phyloP scores from a whole-genome alignment of 2,797 vertebrate genomes.

The Hozukius guyotensis region DNA sequence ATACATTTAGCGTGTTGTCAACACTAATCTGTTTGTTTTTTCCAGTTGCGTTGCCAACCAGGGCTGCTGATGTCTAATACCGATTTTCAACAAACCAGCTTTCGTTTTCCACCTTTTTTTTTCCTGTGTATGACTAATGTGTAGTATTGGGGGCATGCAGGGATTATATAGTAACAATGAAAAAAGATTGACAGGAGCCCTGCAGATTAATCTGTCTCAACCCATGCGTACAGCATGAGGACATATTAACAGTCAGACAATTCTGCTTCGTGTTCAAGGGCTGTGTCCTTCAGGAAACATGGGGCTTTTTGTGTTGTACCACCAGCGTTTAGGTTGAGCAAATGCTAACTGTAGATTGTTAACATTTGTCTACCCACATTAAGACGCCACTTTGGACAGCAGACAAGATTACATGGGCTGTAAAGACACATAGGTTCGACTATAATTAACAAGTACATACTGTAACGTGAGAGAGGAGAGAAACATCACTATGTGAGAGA shows the following conservation, averaged over 20 bases:
- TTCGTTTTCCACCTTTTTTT: neutral
- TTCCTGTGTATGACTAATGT: slow-evolving; percentile 10
- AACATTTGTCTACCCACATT: slow-evolving; percentile 21
- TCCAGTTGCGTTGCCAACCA: neutral
- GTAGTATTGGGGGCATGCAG: slow-evolving; percentile 12
- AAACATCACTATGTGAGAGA: slow-evolving; percentile 10
- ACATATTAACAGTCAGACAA: slow-evolving; percentile 21
- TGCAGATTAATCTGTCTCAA: slow-evolving; percentile 40
- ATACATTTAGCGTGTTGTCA: neutral
- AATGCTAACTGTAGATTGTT: slow-evolving; percentile 5
- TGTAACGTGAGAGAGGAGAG: slow-evolving; percentile 14
- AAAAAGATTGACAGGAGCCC: slow-evolving; percentile 10
- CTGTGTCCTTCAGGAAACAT: neutral
- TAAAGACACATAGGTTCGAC: slow-evolving; percentile 18
- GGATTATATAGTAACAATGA: slow-evolving; percentile 33
- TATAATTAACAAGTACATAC: slow-evolving; percentile 37
- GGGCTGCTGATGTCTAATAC: neutral
- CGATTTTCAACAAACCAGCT: neutral
- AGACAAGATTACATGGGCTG: slow-evolving; percentile 14
- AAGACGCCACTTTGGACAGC: neutral
- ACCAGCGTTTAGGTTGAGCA: slow-evolving; percentile 10
- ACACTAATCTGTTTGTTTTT: neutral
- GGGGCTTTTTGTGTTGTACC: neutral
- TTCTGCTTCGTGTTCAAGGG: slow-evolving; percentile 13
- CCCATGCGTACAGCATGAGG: slow-evolving; percentile 13